These are phyloP conservation scores for Monomorium pharaonis DNA, from an alignment of 1,140 invertebrate genomes.

Conservation along the genomic window DNA sequence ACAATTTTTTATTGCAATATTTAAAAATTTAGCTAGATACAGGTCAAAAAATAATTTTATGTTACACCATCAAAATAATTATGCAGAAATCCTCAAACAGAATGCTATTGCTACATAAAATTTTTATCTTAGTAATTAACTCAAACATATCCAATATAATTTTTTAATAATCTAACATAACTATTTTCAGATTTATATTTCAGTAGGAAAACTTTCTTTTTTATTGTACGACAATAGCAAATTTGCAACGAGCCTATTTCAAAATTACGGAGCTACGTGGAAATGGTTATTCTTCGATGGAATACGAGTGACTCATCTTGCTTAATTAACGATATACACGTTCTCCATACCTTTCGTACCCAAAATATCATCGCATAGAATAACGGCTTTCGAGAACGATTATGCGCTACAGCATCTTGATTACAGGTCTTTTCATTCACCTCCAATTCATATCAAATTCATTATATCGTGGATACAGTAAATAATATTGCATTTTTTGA, in stretches of 20 bases:
- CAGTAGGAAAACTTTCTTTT: no score
- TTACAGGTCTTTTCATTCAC: neutral
- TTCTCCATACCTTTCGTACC: neutral
- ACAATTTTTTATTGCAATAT: no score
- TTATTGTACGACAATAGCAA: neutral
- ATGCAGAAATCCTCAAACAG: no score
- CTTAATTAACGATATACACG: constrained; percentile 18
- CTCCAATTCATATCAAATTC: neutral
- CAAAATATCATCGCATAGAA: neutral
- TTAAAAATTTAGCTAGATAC: no score
- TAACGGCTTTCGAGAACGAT: neutral
- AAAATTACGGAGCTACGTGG: constrained; percentile 1
- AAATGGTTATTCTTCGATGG: neutral
- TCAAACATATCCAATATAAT: no score
- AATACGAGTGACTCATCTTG: constrained; percentile 35
- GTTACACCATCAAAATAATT: no score
- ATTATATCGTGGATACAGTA: neutral
- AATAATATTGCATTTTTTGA: neutral
- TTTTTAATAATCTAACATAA: no score
- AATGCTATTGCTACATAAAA: no score
- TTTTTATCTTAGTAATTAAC: no score
- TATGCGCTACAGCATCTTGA: neutral
- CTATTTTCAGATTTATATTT: no score
- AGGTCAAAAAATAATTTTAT: no score
- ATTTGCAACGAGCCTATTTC: neutral